Base-by-base conservation (phyloP, 2,797 vertebrate genomes). In the Huso huso region DNA sequence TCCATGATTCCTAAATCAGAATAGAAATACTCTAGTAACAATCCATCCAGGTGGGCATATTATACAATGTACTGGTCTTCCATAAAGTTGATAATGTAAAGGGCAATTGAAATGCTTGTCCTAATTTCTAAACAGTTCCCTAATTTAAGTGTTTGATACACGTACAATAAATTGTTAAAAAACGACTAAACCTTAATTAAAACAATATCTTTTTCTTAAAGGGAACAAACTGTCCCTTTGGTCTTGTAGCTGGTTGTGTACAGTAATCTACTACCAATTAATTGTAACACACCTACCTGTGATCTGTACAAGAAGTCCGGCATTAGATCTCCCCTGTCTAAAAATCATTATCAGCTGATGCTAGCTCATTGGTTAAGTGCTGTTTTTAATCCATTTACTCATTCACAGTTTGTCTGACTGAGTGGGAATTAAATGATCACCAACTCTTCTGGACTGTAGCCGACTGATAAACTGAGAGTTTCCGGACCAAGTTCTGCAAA, bases 101-200 rank as follows among this genome's bases (percentile, higher is more conserved):
- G 15, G 60, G 69, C 62, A 67, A 15, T 37, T 37, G 4, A 37
- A 37, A 37, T 37, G 37, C 37, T 37, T 37, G 15, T 37, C 37
- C 37, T 63, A 15, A 37, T 37, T 37, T 37, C 37, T 37, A 37
- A 37, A 37, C 37, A 37, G 37, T 37, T 37, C 37, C 13, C 49
- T 49, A 49, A 37, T 70, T 65, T 57, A 49, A 63, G 48, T n/a
- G 37, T 12, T 50, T 70, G 15, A 62, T 63, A 51, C 53, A 59
- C 11, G 11, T n/a, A 66, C 51, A 60, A 15, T 63, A 13, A 15
- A 49, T 53, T 63, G n/a, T 12, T n/a, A 23, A 13, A 11, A 3
- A 13, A 67, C 49, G 55, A 67, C 65, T 67, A 59, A 64, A 64
- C 57, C 66, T 71, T 61, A 70, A 64, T 63, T 63, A n/a, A 18